phyloP scores from a whole-genome alignment of 2,113 vertebrate genomes.

The Gadus chalcogrammus region DNA sequence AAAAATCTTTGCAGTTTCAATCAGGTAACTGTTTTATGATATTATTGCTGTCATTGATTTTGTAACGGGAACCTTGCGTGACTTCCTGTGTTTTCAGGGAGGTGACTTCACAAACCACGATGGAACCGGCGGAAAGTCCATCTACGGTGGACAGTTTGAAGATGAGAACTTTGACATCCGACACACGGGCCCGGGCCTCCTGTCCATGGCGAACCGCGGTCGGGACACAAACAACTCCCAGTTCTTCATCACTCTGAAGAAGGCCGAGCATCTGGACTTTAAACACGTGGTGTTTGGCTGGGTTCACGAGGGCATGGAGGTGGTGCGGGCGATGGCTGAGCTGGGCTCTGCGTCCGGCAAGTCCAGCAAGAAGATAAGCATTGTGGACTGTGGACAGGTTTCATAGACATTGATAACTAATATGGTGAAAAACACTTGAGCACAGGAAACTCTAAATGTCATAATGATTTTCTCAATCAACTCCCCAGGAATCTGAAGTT shows the following conservation, averaged over 20 bases:
- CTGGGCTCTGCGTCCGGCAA: conserved; percentile 81
- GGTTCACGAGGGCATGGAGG: conserved; percentile 87
- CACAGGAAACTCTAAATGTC: too few relatives aligned
- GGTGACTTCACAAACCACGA: conserved; percentile 88
- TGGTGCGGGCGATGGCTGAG: conserved; percentile 83
- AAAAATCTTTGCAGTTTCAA: not conserved
- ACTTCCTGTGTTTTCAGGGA: conserved; percentile 65
- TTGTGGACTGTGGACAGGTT: conserved; percentile 87
- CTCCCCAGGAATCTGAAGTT: too few relatives aligned
- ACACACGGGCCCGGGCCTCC: conserved; percentile 85
- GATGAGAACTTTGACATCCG: conserved; percentile 90
- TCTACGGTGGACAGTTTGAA: conserved; percentile 88
- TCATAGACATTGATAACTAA: conserved; percentile 24
- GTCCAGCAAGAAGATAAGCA: conserved; percentile 77
- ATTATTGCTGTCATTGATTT: too few relatives aligned
- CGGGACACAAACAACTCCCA: conserved; percentile 91
- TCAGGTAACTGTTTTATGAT: too few relatives aligned
- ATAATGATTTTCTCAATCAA: too few relatives aligned
- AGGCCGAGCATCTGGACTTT: conserved; percentile 89
- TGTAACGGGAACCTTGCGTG: not conserved
- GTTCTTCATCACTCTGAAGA: conserved; percentile 93
- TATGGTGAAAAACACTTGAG: too few relatives aligned
- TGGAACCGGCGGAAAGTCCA: conserved; percentile 86
- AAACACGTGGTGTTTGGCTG: conserved; percentile 94
- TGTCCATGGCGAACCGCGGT: conserved; percentile 90